phyloP scores from a whole-genome alignment of 2,888 invertebrate genomes.

The Diaprepes abbreviatus region DNA sequence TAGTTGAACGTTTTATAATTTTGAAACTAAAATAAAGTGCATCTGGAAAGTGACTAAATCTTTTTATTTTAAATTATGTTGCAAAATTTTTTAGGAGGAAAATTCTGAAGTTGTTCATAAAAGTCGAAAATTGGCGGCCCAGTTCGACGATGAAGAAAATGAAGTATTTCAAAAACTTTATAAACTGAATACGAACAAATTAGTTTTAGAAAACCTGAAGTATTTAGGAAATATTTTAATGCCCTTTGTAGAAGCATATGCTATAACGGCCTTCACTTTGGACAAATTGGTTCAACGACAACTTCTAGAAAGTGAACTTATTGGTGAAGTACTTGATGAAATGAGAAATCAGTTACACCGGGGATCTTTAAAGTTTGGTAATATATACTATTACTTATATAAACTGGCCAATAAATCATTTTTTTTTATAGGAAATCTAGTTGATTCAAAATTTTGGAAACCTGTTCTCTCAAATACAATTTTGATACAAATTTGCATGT shows the following conservation, averaged over 20 bases:
- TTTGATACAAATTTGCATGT: too few species aligned
- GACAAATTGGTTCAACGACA: constrained; percentile 71
- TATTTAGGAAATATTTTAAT: constrained; percentile 73
- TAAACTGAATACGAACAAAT: constrained; percentile 55
- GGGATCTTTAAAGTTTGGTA: constrained; percentile 64
- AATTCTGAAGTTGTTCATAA: constrained; percentile 70
- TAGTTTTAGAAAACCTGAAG: constrained; percentile 57
- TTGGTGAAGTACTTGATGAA: constrained; percentile 76
- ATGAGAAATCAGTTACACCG: constrained; percentile 75
- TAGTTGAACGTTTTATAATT: too few species aligned
- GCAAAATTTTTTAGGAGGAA: constrained; percentile 51
- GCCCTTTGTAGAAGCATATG: constrained; percentile 83
- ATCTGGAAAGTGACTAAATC: too few species aligned
- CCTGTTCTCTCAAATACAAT: too few species aligned
- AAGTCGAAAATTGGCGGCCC: constrained; percentile 70
- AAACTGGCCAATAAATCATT: too few species aligned
- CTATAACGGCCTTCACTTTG: constrained; percentile 74
- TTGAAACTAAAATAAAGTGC: too few species aligned
- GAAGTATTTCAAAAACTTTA: constrained; percentile 59
- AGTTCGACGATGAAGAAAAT: constrained; percentile 59
- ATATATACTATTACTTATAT: too few species aligned
- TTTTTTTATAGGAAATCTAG: too few species aligned
- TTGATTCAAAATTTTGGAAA: too few species aligned
- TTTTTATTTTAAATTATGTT: too few species aligned
- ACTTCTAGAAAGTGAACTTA: constrained; percentile 77